phyloP scores from a whole-genome alignment of 2,888 invertebrate genomes.

The Scaptomyza cyrtandrae region DNA sequence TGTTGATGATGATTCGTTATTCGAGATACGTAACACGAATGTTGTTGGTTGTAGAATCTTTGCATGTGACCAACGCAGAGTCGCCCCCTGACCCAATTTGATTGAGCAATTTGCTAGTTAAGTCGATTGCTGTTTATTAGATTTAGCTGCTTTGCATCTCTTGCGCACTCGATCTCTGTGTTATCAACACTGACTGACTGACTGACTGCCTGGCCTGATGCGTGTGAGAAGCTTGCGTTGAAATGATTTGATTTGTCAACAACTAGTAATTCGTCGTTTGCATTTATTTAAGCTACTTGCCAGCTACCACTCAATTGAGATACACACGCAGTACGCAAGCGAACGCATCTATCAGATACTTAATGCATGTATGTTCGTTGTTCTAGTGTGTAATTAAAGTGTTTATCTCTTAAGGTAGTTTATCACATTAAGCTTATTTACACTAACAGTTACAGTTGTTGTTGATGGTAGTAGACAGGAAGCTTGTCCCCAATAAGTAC shows the following conservation, averaged over 20 bases:
- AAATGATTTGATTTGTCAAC: conserved; percentile 62
- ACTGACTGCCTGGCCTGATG: conserved; percentile 5
- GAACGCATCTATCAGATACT: conserved; percentile 46
- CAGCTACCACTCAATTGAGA: conserved; percentile 34
- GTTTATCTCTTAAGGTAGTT: conserved; percentile 61
- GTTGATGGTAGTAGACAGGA: conserved; percentile 53
- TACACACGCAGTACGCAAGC: conserved; percentile 28
- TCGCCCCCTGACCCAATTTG: conserved; percentile 67
- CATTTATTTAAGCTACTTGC: conserved; percentile 35
- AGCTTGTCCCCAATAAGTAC: conserved; percentile 57
- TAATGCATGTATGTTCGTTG: conserved; percentile 49
- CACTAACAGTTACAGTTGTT: conserved; percentile 42
- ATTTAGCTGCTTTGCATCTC: conserved; percentile 42
- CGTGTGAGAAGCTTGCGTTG: conserved; percentile 3
- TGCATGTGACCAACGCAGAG: conserved; percentile 27
- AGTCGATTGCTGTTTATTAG: conserved; percentile 63
- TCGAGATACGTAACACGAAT: conserved; percentile 21
- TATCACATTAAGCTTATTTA: conserved; percentile 66
- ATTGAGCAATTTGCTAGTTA: conserved; percentile 69
- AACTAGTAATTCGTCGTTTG: conserved; percentile 25
- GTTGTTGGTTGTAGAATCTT: conserved; percentile 29
- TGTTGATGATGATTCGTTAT: conserved; percentile 15
- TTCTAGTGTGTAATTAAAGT: conserved; percentile 67
- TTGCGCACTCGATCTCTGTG: conserved; percentile 4
- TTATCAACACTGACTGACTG: conserved; percentile 22